Conservation (phyloP, 2,797 vertebrate species). For the Ceryle rudis region DNA sequence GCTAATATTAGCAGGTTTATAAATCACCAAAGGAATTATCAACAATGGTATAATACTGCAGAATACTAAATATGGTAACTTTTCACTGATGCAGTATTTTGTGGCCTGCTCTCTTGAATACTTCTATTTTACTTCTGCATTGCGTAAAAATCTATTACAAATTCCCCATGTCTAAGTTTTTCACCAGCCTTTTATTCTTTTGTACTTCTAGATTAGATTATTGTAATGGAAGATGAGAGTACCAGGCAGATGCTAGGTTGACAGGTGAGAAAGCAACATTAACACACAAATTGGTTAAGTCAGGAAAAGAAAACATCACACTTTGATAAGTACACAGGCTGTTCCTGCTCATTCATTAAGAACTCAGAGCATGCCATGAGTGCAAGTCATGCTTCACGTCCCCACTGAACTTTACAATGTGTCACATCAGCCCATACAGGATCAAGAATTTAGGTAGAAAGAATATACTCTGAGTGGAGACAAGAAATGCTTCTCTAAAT, state of each 20-base stretch:
- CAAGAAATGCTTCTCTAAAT: not conserved
- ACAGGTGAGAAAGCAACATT: not conserved
- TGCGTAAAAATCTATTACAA: not conserved
- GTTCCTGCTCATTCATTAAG: not conserved
- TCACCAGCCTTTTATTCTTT: not conserved
- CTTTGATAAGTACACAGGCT: not conserved
- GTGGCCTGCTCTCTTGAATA: not conserved
- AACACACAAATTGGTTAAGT: conserved; percentile 13
- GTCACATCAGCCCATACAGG: not conserved
- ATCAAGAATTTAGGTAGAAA: not conserved
- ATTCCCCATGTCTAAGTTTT: not conserved
- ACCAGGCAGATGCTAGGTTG: not conserved
- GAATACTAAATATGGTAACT: not conserved
- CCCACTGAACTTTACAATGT: not conserved
- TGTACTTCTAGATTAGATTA: not conserved
- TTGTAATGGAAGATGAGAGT: not conserved
- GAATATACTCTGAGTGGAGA: not conserved
- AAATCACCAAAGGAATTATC: not conserved
- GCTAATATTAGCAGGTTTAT: not conserved
- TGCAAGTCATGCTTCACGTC: not conserved
- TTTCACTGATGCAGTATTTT: not conserved
- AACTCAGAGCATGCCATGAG: not conserved
- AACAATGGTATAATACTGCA: not conserved
- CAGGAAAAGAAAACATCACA: not conserved
- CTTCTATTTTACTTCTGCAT: not conserved